These are phyloP conservation scores for Aphis craccivora DNA, from an alignment of 1,140 invertebrate genomes.

Conservation along the genomic window DNA sequence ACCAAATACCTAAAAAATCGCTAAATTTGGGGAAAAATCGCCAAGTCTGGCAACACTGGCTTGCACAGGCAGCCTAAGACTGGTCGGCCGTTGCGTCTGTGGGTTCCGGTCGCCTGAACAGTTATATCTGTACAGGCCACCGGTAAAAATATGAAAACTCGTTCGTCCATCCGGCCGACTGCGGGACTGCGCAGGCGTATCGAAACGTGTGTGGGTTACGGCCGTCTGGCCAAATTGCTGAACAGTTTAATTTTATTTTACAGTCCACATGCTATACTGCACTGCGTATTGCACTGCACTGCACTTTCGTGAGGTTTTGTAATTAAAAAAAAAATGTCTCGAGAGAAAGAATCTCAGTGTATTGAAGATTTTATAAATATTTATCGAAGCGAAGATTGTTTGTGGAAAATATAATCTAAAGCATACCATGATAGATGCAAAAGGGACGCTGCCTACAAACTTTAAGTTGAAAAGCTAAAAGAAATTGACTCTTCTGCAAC, in stretches of 20 bases:
- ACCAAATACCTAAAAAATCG: no score
- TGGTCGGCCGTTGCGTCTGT: neutral
- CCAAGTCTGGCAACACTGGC: no score
- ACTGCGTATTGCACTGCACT: no score
- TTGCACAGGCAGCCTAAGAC: neutral
- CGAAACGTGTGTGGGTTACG: constrained; percentile 5
- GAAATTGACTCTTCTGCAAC: neutral
- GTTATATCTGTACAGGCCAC: neutral
- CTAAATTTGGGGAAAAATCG: no score
- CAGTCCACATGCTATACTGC: no score
- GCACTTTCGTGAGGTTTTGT: no score
- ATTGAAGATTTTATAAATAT: constrained; percentile 4
- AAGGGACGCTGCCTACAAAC: neutral
- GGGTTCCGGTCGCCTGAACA: neutral
- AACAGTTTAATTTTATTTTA: neutral
- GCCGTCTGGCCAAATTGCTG: neutral
- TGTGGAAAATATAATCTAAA: constrained; percentile 13
- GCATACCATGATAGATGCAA: neutral
- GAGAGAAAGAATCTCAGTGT: neutral
- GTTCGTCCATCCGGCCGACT: constrained; percentile 28
- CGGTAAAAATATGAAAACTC: constrained; percentile 38
- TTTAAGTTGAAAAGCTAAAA: neutral
- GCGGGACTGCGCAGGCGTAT: constrained; percentile 29
- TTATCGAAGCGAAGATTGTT: neutral
- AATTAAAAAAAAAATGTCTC: neutral